Evolutionary conservation across 2,888 invertebrate genomes (phyloP).

Genomic region (Eilema caniola): DNA sequence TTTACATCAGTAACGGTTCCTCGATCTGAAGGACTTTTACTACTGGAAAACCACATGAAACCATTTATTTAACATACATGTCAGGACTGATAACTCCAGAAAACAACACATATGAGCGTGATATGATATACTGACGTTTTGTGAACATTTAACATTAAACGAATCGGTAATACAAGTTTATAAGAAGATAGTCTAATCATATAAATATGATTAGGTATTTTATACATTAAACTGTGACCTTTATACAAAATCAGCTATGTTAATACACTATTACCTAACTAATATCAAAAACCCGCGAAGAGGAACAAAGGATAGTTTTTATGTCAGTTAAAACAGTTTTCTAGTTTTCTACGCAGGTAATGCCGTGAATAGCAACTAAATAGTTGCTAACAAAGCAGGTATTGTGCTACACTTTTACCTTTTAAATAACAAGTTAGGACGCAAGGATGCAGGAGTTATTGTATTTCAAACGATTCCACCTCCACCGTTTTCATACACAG

Average conservation of each 20-base stretch:
- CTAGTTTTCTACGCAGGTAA: no score
- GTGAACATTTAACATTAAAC: not conserved
- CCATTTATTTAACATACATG: not conserved
- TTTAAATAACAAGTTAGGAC: not conserved
- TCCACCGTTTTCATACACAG: not conserved
- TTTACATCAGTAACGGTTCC: not conserved
- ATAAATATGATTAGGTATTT: not conserved
- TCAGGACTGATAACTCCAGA: not conserved
- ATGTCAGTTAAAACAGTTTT: no score
- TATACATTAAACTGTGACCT: not conserved
- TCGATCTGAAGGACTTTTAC: not conserved
- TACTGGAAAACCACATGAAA: not conserved
- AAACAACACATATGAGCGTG: not conserved
- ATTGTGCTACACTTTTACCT: not conserved
- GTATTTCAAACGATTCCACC: not conserved
- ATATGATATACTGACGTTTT: not conserved
- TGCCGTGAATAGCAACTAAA: no score
- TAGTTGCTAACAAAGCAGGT: no score
- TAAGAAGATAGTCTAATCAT: not conserved
- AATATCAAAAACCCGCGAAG: no score
- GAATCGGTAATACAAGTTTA: not conserved
- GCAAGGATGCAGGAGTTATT: not conserved
- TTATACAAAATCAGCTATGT: not conserved
- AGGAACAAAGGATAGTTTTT: no score
- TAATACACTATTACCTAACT: not conserved